Percentiles rank a stretch among this genome's conserved stretches.
phyloP scores from a whole-genome alignment of 2,888 invertebrate genomes.

The Myopa testacea region DNA sequence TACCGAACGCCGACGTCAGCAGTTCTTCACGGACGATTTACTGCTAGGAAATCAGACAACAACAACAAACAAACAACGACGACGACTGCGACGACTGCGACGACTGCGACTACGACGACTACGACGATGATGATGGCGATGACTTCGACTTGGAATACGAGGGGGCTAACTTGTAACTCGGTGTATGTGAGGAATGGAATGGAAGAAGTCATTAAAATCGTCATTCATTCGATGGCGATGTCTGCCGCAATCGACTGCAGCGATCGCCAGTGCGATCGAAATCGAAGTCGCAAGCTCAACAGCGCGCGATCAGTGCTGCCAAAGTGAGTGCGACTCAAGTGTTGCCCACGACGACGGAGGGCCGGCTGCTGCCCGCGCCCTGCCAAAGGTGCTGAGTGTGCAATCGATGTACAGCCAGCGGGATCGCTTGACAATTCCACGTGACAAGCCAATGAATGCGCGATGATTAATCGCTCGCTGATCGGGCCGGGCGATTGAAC shows the following conservation, averaged over 20 bases:
- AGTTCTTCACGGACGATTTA: slow-evolving; percentile 36
- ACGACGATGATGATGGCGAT: neutral
- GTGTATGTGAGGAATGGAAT: neutral
- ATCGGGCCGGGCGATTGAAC: slow-evolving; percentile 12
- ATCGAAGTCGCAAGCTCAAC: slow-evolving; percentile 12
- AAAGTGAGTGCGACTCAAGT: neutral
- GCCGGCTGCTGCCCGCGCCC: neutral
- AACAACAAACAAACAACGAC: slow-evolving; percentile 1
- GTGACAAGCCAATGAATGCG: slow-evolving; percentile 61
- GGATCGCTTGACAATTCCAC: slow-evolving; percentile 31
- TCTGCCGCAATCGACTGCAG: slow-evolving; percentile 30
- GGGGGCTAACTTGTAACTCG: no score
- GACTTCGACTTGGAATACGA: no score
- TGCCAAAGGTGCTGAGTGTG: neutral
- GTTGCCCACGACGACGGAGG: neutral
- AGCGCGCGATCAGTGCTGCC: slow-evolving; percentile 6
- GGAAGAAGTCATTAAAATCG: slow-evolving; percentile 39
- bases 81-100: neutral
- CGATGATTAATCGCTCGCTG: slow-evolving; percentile 58
- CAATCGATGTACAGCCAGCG: neutral
- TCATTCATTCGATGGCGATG: slow-evolving; percentile 13
- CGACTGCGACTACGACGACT: neutral
- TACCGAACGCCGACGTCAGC: slow-evolving; percentile 25
- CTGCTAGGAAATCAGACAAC: slow-evolving; percentile 16
- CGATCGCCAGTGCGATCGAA: slow-evolving; percentile 33